Evolutionary conservation across 2,888 invertebrate genomes (phyloP).

Genomic region (Oligia strigilis): DNA sequence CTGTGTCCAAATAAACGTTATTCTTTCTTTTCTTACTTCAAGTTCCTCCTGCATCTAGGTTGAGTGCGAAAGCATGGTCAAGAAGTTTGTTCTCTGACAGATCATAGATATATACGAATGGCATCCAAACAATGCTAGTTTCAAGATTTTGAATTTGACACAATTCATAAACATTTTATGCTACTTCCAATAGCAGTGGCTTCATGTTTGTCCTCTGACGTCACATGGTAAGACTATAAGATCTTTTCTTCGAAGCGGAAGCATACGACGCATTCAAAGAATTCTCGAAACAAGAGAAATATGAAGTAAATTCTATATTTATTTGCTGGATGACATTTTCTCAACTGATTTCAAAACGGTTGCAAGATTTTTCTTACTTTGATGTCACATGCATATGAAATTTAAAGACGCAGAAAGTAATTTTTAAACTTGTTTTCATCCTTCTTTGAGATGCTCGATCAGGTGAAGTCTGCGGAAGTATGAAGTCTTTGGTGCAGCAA

Average conservation of each 20-base stretch:
- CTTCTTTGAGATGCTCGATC: constrained; percentile 36
- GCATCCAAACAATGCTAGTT: constrained; percentile 27
- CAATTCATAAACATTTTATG: constrained; percentile 52
- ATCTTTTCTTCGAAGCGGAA: constrained; percentile 62
- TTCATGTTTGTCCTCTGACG: constrained; percentile 47
- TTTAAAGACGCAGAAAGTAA: constrained; percentile 28
- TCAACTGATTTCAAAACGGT: constrained; percentile 38
- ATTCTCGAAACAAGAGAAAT: constrained; percentile 52
- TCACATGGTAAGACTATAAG: constrained; percentile 38
- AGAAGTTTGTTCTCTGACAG: neutral
- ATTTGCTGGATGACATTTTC: constrained; percentile 45
- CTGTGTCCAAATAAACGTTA: too few species aligned
- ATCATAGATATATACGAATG: neutral
- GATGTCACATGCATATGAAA: constrained; percentile 39
- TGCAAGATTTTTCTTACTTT: constrained; percentile 41
- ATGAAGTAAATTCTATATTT: constrained; percentile 48
- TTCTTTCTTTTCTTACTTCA: neutral
- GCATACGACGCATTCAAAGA: constrained; percentile 54
- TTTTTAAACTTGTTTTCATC: constrained; percentile 22
- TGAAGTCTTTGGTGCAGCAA: constrained; percentile 14
- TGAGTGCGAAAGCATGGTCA: neutral
- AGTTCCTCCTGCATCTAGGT: neutral
- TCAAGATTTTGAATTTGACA: constrained; percentile 37
- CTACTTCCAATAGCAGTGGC: constrained; percentile 45
- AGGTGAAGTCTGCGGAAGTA: neutral